phyloP scores from a whole-genome alignment of 2,888 invertebrate species.

The Campoletis raptor region DNA sequence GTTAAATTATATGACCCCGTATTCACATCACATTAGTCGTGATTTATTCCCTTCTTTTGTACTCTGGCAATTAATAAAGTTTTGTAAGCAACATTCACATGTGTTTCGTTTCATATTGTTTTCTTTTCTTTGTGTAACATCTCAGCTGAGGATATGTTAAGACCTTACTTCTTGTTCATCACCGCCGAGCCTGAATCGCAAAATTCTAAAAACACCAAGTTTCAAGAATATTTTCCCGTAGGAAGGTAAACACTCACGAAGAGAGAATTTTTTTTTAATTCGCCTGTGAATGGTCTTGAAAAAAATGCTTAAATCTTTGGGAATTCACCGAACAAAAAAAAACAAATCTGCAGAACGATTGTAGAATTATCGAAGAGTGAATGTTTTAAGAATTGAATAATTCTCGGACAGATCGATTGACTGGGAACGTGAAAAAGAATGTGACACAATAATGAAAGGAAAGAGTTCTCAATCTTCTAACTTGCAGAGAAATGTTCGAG shows the following conservation, averaged over 20 bases:
- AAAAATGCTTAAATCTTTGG: no score
- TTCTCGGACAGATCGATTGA: no score
- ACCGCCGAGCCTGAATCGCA: not conserved
- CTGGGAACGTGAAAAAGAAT: no score
- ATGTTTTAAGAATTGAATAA: no score
- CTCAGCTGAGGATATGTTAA: no score
- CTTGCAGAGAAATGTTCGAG: not conserved
- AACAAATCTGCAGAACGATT: no score
- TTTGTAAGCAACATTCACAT: constrained; percentile 72
- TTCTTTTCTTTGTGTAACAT: constrained; percentile 71
- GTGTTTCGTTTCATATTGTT: not conserved
- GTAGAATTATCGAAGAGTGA: no score
- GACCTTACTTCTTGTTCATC: not conserved
- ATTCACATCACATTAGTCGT: constrained; percentile 77
- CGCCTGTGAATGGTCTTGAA: constrained; percentile 62
- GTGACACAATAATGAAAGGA: not conserved
- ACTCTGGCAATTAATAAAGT: constrained; percentile 83
- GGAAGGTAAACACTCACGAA: no score
- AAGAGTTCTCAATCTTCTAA: not conserved
- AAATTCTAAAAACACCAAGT: no score
- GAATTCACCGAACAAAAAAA: no score
- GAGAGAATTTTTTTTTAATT: no score
- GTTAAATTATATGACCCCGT: constrained; percentile 74
- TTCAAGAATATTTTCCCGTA: no score
- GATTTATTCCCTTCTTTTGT: constrained; percentile 80